Evolutionary conservation across 2,797 vertebrate genomes (phyloP).

Genomic region (Gallirallus australis): DNA sequence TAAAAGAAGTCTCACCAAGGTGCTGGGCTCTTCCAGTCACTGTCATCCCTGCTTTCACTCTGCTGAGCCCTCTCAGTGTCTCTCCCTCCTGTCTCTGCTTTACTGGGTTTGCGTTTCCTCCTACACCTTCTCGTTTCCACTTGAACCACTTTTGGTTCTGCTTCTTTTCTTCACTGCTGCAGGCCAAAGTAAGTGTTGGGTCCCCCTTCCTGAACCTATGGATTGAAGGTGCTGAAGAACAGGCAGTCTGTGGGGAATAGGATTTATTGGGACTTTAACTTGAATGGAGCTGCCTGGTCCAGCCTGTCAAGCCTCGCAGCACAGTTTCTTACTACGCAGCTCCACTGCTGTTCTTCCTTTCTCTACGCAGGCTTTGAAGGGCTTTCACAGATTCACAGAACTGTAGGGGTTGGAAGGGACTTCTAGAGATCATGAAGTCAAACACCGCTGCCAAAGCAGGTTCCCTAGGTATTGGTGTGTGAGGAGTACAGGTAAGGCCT

Average conservation of each 20-base stretch:
- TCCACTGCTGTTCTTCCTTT: background rate
- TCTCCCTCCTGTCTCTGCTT: background rate
- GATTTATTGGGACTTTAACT: slow-evolving; percentile 39
- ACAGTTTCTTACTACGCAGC: background rate
- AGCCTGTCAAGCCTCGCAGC: background rate
- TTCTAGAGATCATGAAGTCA: too few relatives aligned
- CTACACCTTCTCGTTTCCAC: background rate
- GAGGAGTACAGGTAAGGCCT: background rate
- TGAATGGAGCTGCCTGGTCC: slow-evolving; percentile 16
- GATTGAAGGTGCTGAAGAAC: background rate
- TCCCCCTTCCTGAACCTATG: slow-evolving; percentile 27
- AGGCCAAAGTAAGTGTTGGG: background rate
- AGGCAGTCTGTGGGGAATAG: slow-evolving; percentile 6
- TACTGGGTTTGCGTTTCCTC: background rate
- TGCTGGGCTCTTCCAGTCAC: background rate
- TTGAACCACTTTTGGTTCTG: background rate
- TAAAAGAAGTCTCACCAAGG: background rate
- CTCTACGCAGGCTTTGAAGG: background rate
- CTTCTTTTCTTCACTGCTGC: background rate
- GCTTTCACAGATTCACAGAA: background rate
- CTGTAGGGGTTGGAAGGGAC: too few relatives aligned
- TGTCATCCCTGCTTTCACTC: background rate
- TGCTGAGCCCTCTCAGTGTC: background rate
- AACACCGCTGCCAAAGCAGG: too few relatives aligned
- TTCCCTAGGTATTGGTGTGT: background rate